phyloP scores from a whole-genome alignment of 1,140 invertebrate genomes.

The Heliothis virescens region DNA sequence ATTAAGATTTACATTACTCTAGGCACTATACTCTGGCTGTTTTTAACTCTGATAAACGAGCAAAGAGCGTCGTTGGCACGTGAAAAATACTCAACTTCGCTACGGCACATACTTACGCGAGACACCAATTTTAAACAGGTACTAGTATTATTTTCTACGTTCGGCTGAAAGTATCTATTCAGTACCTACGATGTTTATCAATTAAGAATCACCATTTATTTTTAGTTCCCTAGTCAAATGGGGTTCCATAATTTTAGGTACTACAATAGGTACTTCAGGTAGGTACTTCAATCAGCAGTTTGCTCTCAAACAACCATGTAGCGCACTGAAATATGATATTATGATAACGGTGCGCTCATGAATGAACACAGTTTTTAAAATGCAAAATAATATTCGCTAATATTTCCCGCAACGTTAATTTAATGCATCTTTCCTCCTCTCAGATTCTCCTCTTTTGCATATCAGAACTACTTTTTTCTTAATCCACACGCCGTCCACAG shows the following conservation, averaged over 20 bases:
- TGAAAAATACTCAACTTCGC: neutral
- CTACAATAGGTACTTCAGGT: neutral
- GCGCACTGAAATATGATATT: neutral
- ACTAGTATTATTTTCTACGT: neutral
- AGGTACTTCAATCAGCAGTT: neutral
- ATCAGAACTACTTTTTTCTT: constrained; percentile 20
- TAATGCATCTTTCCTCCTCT: neutral
- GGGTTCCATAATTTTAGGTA: neutral
- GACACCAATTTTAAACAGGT: neutral
- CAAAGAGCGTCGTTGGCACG: neutral
- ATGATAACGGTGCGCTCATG: neutral
- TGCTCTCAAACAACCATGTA: constrained; percentile 1
- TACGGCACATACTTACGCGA: no score
- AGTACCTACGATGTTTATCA: no score
- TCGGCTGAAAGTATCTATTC: neutral
- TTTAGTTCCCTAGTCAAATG: no score
- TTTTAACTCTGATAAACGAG: neutral
- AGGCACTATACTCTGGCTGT: neutral
- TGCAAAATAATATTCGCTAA: constrained; percentile 14
- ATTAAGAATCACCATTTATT: no score
- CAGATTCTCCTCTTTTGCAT: constrained; percentile 3
- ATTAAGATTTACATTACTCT: constrained; percentile 19
- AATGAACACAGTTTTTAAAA: neutral
- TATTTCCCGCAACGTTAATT: neutral
- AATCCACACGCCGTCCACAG: constrained; percentile 8